Base-by-base conservation (phyloP, 23 tunicate species). In the Pegea sp. region DNA sequence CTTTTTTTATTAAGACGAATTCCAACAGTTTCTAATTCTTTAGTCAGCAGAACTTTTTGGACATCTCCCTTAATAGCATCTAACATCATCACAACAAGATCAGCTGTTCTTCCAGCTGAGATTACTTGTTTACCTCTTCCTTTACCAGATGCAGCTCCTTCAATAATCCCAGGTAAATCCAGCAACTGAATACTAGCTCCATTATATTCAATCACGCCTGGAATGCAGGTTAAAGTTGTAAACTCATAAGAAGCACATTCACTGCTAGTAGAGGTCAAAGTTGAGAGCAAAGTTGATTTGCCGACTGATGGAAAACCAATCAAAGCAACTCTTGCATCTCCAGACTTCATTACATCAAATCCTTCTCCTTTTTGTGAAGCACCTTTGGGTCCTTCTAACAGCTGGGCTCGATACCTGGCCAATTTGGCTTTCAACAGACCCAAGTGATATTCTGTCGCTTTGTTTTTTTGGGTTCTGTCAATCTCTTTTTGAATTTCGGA, bases 331-430 rank as follows among this genome's bases (percentile, higher is more conserved):
- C 98, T 54, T 1, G 98, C 98, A 52, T 89, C 98, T 1, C 98
- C 98, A 3, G 98, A 89, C 62, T 89, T 89, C 98, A 89, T 89
- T 20, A 89, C 98, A 89, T 89, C 98, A 54, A 89, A 89, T 6
- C 98, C 98, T 59, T 89, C 98, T 4, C 98, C 98, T 66, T 89
- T 89, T 61, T 61, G 75, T 16, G 72, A 63, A 23, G 90, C 66
- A 3, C 64, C 48, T 57, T 89, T 89, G 4, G 91, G 53, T 5
- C 89, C 89, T 66, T 89, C 98, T 5, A 89, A 57, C 54, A 89
- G 63, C 44, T 89, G 90, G 16, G 71, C 87, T 62, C 98, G 50
- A 34, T 76, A 89, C 48, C 65, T 70, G 18, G 98, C 98, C n/a
- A 89, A 69, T 71, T 89, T 89, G 16, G 90, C 98, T 66, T 89